Conservation (phyloP, 2,113 vertebrate genomes). For the Oncorhynchus tshawytscha region DNA sequence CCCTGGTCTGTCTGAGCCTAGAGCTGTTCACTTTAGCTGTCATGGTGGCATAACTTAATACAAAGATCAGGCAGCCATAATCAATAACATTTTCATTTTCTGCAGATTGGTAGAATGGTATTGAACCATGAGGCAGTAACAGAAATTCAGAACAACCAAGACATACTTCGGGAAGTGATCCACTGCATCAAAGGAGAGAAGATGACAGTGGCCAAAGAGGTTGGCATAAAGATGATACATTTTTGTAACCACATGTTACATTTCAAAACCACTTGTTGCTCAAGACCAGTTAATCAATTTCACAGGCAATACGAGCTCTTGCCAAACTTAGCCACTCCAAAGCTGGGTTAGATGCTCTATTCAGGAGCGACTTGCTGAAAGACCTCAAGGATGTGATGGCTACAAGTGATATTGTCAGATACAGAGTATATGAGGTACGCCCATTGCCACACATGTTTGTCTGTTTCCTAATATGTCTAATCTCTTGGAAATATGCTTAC, state of each 20-base stretch:
- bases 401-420: slow-evolving; percentile 84
- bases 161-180: slow-evolving; percentile 80
- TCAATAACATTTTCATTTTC: background rate
- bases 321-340: slow-evolving; percentile 79
- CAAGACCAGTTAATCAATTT: background rate
- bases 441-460: background rate
- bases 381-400: slow-evolving; percentile 87
- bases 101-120: slow-evolving; percentile 84
- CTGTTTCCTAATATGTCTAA: background rate
- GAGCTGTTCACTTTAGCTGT: too few species aligned
- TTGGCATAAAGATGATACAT: slow-evolving; percentile 41
- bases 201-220: slow-evolving; percentile 90
- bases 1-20: too few species aligned
- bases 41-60: too few species aligned
- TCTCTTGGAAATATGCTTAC: too few species aligned
- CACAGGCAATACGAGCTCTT: slow-evolving; percentile 85
- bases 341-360: slow-evolving; percentile 83
- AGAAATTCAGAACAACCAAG: slow-evolving; percentile 79
- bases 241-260: background rate
- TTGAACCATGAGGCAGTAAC: slow-evolving; percentile 76
- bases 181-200: slow-evolving; percentile 84
- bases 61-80: background rate
- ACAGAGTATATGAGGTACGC: slow-evolving; percentile 91
- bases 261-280: background rate
- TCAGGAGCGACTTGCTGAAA: slow-evolving; percentile 79